Conservation (phyloP, 2,888 invertebrate species). For the Podabrus alpinus region DNA sequence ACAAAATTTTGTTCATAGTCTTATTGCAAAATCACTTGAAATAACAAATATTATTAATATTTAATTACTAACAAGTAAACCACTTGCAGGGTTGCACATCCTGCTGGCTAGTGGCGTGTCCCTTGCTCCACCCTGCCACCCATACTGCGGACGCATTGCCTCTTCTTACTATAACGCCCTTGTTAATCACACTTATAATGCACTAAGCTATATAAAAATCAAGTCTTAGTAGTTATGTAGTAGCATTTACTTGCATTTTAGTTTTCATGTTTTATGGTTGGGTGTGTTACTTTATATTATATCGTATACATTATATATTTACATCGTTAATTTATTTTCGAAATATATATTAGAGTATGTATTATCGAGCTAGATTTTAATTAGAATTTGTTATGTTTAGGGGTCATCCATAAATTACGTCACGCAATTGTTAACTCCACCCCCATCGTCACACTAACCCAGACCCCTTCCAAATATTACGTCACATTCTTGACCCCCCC, state of each 20-base stretch:
- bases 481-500: too few relatives aligned
- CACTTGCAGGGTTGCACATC: conserved; percentile 54
- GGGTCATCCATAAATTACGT: too few relatives aligned
- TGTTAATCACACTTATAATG: conserved; percentile 38
- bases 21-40: neutral
- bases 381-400: neutral
- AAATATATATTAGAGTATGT: neutral
- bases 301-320: neutral
- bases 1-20: neutral
- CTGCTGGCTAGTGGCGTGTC: conserved; percentile 52
- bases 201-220: conserved; percentile 29
- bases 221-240: neutral
- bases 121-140: conserved; percentile 55
- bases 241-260: neutral
- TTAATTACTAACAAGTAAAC: neutral
- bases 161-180: conserved; percentile 46
- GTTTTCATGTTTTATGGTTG: neutral
- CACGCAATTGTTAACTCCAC: too few relatives aligned
- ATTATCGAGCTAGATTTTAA: neutral
- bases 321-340: neutral
- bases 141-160: conserved; percentile 52
- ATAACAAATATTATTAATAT: neutral
- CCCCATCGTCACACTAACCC: too few relatives aligned
- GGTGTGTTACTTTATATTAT: neutral
- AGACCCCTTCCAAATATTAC: too few relatives aligned